Conservation (phyloP, 2,888 invertebrate genomes). For the Caenorhabditis plicata region DNA sequence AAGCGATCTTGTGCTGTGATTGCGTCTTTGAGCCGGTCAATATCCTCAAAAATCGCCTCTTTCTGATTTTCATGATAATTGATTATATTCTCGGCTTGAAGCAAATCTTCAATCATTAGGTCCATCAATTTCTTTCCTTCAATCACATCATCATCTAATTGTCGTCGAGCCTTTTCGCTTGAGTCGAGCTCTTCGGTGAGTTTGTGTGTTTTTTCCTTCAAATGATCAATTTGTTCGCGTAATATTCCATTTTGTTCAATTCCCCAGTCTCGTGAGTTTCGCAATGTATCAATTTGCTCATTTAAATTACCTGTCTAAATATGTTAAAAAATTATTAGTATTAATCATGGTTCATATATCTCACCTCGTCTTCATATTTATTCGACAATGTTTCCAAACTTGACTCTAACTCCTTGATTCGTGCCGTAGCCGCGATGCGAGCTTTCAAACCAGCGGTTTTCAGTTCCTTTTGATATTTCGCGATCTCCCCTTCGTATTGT, state of each 20-base stretch:
- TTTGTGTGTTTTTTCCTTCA: constrained; percentile 44
- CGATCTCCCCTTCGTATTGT: constrained; percentile 47
- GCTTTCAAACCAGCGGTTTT: constrained; percentile 53
- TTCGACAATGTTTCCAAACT: constrained; percentile 29
- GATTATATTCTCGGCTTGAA: constrained; percentile 41
- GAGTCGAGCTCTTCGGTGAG: constrained; percentile 44
- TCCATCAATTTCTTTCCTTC: constrained; percentile 23
- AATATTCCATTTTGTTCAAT: constrained; percentile 56
- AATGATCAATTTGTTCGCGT: constrained; percentile 47
- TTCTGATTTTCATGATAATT: constrained; percentile 52
- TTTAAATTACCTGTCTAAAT: constrained; percentile 45
- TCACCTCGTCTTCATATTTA: constrained; percentile 23
- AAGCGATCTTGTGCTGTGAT: constrained; percentile 57
- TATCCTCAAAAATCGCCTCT: constrained; percentile 49
- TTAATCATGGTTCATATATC: not conserved
- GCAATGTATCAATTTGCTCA: constrained; percentile 51
- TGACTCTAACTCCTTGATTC: constrained; percentile 57
- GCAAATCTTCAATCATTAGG: constrained; percentile 36
- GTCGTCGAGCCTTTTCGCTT: constrained; percentile 28
- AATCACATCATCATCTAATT: constrained; percentile 32
- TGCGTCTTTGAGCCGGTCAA: constrained; percentile 60
- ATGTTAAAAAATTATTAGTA: not conserved
- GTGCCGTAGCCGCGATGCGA: constrained; percentile 52
- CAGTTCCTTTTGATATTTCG: constrained; percentile 41
- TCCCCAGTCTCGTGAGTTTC: constrained; percentile 57